phyloP scores from a whole-genome alignment of 92 coral and sea anemone genomes.

The Chrysogorgia sp. region DNA sequence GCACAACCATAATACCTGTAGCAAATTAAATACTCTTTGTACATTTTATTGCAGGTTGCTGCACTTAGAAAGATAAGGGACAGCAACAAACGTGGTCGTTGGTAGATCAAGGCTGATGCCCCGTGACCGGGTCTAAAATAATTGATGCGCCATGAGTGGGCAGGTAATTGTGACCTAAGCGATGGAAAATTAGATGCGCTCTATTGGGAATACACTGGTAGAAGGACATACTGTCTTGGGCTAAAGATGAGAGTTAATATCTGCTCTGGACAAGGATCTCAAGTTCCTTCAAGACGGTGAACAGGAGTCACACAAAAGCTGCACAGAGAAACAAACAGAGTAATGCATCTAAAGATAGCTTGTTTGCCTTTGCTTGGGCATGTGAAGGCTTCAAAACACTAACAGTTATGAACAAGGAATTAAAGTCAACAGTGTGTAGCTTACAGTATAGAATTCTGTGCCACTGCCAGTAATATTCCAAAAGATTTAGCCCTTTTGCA shows the following conservation, averaged over 20 bases:
- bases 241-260: constrained; percentile 9
- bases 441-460: constrained; percentile 2
- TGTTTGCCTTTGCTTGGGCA: constrained; percentile 25
- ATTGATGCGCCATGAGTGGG: no score
- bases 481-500: neutral
- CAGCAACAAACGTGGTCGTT: no score
- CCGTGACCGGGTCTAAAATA: no score
- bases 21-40: no score
- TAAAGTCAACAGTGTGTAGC: constrained; percentile 15
- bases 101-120: no score
- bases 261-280: constrained; percentile 9
- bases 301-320: neutral
- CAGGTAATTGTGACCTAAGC: no score
- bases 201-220: no score
- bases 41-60: no score
- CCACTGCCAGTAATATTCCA: neutral
- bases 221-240: no score
- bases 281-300: constrained; percentile 16
- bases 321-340: neutral
- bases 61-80: no score
- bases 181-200: no score
- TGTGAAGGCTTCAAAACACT: constrained; percentile 28
- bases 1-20: no score
- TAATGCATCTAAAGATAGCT: constrained; percentile 20
- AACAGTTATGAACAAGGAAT: constrained; percentile 14